Evolutionary conservation across 2,888 invertebrate species (phyloP), one percentile per base, ranked within the genome.

Genomic region (Griposia aprilina): DNA sequence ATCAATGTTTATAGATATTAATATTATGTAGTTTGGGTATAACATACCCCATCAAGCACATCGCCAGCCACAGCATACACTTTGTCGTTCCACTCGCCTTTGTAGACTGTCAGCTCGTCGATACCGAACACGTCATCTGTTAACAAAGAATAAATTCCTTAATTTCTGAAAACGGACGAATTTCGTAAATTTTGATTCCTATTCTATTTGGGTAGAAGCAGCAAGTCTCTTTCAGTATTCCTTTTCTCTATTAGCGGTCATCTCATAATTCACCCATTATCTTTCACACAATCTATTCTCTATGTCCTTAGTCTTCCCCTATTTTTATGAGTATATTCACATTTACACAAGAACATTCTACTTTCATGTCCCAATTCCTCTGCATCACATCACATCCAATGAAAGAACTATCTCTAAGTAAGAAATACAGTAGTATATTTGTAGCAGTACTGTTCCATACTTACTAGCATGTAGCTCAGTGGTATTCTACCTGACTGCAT

Each of bases 51-150:
- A 96, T 99, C 99, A 75, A 99, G 97, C 81, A 99, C 98, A 93
- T 99, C 99, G 68, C 99, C 99, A 78, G 99, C 98, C 13, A 99
- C 99, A 7, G 99, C 98, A 90, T 99, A 99, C 20, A 98, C 97
- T 91, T 98, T 98, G 84, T 99, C 99, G 81, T 98, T 98, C 97
- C 98, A 98, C 90, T 99, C 98, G 30, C 99, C 99, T 87, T 98
- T 97, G 93, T 98, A 99, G 81, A 99, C 97, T 8, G 99, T 98
- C 81, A 99, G 97, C 96, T 99, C 99, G 92, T 99, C 99, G 89
- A 99, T 99, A 70, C 98, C 98, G 92, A 99, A 99, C 20, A 98
- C 97, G 91, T 99, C 99, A 97, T 98, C 98, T 98, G 93, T 23
- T 97, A 97, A 85, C n/a, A 72, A 82, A 67, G 23, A 5, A 30